Evolutionary conservation across 2,113 vertebrate species (phyloP).

Genomic region (Heloderma charlesbogerti): DNA sequence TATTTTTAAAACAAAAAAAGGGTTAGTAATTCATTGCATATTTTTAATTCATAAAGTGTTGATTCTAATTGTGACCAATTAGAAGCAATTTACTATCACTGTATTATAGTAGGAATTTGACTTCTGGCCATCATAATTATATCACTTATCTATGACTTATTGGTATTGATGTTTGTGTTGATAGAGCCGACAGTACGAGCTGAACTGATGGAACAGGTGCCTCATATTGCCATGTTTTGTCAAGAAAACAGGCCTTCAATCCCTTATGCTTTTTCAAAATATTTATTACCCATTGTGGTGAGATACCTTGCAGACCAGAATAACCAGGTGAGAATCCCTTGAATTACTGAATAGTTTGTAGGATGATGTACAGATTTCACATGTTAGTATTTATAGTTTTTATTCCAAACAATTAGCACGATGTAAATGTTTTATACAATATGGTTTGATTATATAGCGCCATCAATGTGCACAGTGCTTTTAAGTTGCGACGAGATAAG

Average conservation of each 20-base stretch:
- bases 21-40: not conserved
- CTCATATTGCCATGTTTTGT: constrained; percentile 91
- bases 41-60: not conserved
- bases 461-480: not conserved
- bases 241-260: constrained; percentile 90
- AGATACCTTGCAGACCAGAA: constrained; percentile 90
- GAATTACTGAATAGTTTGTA: not conserved
- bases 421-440: not conserved
- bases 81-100: not conserved
- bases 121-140: not conserved
- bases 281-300: constrained; percentile 89
- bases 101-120: not conserved
- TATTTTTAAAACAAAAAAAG: not conserved
- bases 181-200: constrained; percentile 90
- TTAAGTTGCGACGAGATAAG: not conserved
- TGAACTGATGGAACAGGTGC: constrained; percentile 92
- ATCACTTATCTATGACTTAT: not conserved
- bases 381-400: not conserved
- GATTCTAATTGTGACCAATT: not conserved
- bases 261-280: constrained; percentile 89
- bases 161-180: constrained; percentile 26
- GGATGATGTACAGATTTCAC: not conserved
- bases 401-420: not conserved
- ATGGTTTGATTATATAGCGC: not conserved
- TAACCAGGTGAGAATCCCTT: constrained; percentile 82